Percentiles rank a stretch among this genome's conserved stretches.
phyloP scores from a whole-genome alignment of 2,797 vertebrate genomes.

The Notoglanidium macrostoma region DNA sequence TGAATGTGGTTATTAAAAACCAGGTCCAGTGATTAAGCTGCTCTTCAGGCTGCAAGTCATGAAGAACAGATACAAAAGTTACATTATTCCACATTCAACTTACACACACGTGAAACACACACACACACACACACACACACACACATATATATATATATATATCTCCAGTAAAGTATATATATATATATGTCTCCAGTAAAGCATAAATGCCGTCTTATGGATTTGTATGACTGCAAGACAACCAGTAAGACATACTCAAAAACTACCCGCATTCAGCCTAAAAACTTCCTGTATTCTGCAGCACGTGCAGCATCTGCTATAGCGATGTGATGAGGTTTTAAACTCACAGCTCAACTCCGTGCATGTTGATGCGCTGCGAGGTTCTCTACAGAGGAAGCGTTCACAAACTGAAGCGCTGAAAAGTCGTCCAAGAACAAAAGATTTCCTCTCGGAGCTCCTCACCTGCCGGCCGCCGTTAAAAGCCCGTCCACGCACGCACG shows the following conservation, averaged over 20 bases:
- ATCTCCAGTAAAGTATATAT: too few species aligned
- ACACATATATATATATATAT: too few species aligned
- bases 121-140: background rate
- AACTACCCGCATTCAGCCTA: background rate
- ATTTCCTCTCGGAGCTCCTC: too few species aligned
- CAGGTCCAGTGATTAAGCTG: slow-evolving; percentile 23
- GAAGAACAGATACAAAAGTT: background rate
- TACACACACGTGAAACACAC: background rate
- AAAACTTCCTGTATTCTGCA: background rate
- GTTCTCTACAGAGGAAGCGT: too few species aligned
- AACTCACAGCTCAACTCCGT: slow-evolving; percentile 40
- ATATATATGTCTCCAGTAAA: background rate
- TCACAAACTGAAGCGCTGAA: background rate
- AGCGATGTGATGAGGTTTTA: background rate
- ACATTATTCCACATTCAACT: background rate
- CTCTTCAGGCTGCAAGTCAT: slow-evolving; percentile 32
- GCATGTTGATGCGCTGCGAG: slow-evolving; percentile 26
- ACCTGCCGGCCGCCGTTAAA: background rate
- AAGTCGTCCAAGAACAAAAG: background rate
- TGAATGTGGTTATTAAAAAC: slow-evolving; percentile 1
- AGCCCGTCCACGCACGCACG: background rate
- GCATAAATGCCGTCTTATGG: background rate
- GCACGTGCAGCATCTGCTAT: background rate
- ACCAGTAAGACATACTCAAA: background rate
- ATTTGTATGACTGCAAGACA: background rate